These are phyloP conservation scores for Spondyliosoma cantharus DNA, from an alignment of 2,797 vertebrate genomes.

Conservation along the genomic window DNA sequence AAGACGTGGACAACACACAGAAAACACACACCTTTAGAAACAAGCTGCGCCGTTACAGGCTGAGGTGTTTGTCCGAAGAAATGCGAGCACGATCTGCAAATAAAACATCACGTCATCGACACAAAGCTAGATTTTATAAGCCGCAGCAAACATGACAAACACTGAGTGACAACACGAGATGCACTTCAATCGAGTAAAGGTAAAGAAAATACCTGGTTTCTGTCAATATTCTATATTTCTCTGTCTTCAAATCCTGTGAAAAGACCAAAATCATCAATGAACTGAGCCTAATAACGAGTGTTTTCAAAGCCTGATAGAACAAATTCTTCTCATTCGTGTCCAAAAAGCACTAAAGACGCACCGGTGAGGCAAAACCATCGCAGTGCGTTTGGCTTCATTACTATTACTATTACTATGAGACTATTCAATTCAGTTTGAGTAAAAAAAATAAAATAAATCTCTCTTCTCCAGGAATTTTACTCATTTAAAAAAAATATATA, in stretches of 20 bases:
- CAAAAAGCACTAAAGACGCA: neutral
- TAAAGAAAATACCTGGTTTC: too few relatives aligned
- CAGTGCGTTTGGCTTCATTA: too few relatives aligned
- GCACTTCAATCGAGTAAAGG: too few relatives aligned
- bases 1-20: constrained; percentile 24
- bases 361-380: too few relatives aligned
- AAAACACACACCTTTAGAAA: constrained; percentile 46
- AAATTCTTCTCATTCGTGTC: neutral
- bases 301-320: neutral
- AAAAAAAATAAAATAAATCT: too few relatives aligned
- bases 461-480: too few relatives aligned
- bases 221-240: neutral
- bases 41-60: constrained; percentile 16
- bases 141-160: neutral
- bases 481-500: too few relatives aligned
- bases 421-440: too few relatives aligned
- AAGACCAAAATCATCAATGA: neutral
- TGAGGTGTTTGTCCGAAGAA: neutral
- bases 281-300: neutral
- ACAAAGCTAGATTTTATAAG: constrained; percentile 13
- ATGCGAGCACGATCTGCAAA: neutral
- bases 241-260: neutral
- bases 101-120: constrained; percentile 5
- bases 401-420: too few relatives aligned
- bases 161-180: neutral